These are phyloP conservation scores for Sturnus vulgaris DNA, from an alignment of 2,113 vertebrate genomes.

Conservation along the genomic window DNA sequence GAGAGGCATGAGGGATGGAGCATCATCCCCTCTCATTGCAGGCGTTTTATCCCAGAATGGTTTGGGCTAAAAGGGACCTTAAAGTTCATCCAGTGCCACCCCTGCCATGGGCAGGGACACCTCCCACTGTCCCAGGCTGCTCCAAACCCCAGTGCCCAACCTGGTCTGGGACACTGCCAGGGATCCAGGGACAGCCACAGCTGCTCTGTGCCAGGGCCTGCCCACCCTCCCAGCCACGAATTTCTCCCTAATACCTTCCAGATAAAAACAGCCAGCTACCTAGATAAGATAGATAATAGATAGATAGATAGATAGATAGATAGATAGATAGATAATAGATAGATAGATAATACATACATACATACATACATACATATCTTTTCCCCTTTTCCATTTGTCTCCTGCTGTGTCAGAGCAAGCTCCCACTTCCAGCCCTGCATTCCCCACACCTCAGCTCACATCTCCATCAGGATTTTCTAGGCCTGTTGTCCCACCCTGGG, in stretches of 20 bases:
- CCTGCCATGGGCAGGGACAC: background rate
- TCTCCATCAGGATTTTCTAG: background rate
- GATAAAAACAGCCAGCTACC: background rate
- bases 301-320: no score
- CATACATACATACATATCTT: no score
- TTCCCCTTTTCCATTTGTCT: background rate
- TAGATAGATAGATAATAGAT: no score
- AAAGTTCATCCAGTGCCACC: background rate
- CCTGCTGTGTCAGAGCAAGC: background rate
- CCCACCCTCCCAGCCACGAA: background rate
- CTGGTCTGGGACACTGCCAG: background rate
- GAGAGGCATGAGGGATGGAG: background rate
- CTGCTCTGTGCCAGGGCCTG: background rate
- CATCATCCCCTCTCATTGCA: background rate
- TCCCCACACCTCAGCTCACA: background rate
- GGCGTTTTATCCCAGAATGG: background rate
- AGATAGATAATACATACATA: no score
- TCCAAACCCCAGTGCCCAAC: fast-evolving
- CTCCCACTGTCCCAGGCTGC: fast-evolving
- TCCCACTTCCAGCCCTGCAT: background rate
- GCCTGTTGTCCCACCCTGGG: background rate
- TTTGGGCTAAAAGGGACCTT: background rate
- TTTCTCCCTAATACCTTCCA: background rate
- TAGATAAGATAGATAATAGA: no score
- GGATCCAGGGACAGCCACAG: background rate